A percentile compares a stretch with the other conserved stretches of the same genome.
These are phyloP conservation scores for Chaunax sp. DNA, from an alignment of 2,797 vertebrate genomes.

Conservation along the genomic window DNA sequence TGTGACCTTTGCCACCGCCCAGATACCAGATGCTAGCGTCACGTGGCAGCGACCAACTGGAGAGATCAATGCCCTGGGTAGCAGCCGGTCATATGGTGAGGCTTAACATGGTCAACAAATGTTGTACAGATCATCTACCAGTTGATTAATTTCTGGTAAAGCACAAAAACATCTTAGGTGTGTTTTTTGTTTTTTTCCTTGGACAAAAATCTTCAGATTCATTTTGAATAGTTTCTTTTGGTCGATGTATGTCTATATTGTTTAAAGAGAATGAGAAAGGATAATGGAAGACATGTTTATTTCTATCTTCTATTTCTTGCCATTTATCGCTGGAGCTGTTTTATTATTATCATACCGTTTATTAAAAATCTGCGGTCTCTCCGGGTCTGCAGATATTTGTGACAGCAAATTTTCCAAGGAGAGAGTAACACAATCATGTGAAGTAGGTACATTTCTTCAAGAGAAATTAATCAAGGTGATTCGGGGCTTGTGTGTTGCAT, in stretches of 20 bases:
- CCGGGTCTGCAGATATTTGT: too few relatives aligned
- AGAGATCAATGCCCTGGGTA: conserved; percentile 60
- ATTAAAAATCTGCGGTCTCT: too few relatives aligned
- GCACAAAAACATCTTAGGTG: background rate
- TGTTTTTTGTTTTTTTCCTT: background rate
- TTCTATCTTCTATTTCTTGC: too few relatives aligned
- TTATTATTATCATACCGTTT: too few relatives aligned
- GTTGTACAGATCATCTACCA: conserved; percentile 19
- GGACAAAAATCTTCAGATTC: too few relatives aligned
- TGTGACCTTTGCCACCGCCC: conserved; percentile 34
- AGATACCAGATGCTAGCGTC: conserved; percentile 52
- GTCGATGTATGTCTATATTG: background rate
- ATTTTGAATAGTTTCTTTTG: too few relatives aligned
- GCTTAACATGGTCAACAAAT: conserved; percentile 48
- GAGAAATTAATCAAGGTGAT: too few relatives aligned
- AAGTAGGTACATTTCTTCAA: too few relatives aligned
- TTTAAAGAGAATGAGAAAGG: background rate
- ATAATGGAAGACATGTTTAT: background rate
- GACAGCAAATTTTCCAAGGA: too few relatives aligned
- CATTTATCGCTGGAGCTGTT: too few relatives aligned
- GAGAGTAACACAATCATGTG: too few relatives aligned
- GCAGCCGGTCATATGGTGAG: conserved; percentile 48
- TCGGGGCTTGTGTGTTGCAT: too few relatives aligned
- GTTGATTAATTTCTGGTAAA: background rate
- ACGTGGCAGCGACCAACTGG: conserved; percentile 59